Evolutionary conservation across 2,888 invertebrate genomes (phyloP).

Genomic region (Gryllus longicercus): DNA sequence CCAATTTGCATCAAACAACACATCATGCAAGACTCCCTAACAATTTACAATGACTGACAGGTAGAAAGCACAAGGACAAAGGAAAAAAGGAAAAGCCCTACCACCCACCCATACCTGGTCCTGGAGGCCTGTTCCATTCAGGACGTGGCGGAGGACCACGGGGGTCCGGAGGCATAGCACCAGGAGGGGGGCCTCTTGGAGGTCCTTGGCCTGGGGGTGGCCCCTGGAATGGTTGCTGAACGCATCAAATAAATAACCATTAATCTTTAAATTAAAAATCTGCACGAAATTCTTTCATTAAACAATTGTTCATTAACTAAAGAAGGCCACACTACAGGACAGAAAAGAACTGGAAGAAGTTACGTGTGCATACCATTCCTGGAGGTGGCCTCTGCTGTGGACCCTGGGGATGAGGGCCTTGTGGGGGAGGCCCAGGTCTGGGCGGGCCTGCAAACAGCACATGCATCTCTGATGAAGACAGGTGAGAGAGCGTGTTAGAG

Average conservation of each 20-base stretch:
- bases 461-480: constrained; percentile 1
- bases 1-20: neutral
- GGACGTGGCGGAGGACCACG: constrained; percentile 60
- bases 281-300: neutral
- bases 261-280: constrained; percentile 3
- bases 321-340: neutral
- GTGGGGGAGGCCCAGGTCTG: constrained; percentile 52
- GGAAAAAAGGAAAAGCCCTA: neutral
- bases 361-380: constrained; percentile 51
- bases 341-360: neutral
- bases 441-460: constrained; percentile 28
- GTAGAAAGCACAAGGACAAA: constrained; percentile 2
- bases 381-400: constrained; percentile 53
- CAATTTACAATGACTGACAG: neutral
- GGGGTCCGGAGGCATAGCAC: constrained; percentile 57
- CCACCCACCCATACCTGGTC: constrained; percentile 39
- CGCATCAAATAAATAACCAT: neutral
- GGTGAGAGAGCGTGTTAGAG: neutral
- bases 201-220: constrained; percentile 54
- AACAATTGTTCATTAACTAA: neutral
- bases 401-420: constrained; percentile 51
- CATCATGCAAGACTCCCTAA: neutral
- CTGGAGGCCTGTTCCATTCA: constrained; percentile 72
- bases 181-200: constrained; percentile 57
- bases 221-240: constrained; percentile 38